A percentile compares a stretch with the other conserved stretches of the same genome.
Conservation (phyloP, 2,113 vertebrate species). For the Paradisaea rubra region DNA sequence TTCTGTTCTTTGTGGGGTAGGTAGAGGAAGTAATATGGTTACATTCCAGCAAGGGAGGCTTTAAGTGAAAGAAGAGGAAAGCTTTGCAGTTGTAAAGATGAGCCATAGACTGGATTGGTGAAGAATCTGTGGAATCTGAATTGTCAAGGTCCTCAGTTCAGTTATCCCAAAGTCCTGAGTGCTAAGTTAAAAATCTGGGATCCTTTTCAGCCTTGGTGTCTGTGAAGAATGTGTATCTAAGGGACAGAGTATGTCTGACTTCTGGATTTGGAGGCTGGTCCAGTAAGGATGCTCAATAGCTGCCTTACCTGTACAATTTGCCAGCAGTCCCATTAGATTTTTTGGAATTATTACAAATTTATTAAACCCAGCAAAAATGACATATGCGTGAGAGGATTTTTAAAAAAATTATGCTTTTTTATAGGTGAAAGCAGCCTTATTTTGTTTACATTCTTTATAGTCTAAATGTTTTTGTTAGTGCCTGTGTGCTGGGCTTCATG, state of each 20-base stretch:
- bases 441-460: neutral
- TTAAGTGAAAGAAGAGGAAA: neutral
- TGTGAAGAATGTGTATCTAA: neutral
- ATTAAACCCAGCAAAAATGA: neutral
- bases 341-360: neutral
- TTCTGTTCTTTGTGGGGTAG: neutral
- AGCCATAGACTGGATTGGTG: neutral
- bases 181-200: neutral
- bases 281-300: neutral
- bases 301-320: neutral
- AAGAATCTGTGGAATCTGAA: neutral
- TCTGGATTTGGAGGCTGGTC: neutral
- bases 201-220: neutral
- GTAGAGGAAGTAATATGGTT: neutral
- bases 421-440: neutral
- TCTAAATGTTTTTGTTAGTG: neutral
- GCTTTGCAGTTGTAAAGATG: neutral
- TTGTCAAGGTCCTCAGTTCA: neutral
- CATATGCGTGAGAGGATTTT: rapidly evolving
- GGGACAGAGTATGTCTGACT: neutral
- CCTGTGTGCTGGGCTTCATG: neutral
- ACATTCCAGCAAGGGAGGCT: neutral
- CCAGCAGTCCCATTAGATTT: neutral
- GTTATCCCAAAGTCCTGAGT: neutral
- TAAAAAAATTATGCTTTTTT: rapidly evolving